Conservation (phyloP, 1,140 invertebrate species). For the Bombus pascuorum region DNA sequence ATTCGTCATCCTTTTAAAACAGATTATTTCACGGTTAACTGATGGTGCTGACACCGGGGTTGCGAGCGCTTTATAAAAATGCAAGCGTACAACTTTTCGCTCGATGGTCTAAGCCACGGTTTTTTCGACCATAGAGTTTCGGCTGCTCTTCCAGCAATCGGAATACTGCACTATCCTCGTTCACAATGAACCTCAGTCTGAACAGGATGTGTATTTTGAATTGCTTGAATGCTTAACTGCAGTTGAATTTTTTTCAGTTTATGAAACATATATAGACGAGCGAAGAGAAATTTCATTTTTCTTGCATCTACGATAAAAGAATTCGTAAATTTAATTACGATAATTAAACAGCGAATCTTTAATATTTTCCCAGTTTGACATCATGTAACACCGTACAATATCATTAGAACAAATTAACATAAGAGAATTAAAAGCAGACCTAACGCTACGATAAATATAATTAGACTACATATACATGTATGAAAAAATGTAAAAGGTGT, state of each 20-base stretch:
- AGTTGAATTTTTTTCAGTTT: neutral
- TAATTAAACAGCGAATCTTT: no score
- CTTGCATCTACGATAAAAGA: no score
- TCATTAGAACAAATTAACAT: no score
- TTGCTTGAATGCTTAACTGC: neutral
- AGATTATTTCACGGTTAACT: conserved; percentile 45
- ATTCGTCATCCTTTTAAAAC: conserved; percentile 48
- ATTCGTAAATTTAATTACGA: no score
- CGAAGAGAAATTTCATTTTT: no score
- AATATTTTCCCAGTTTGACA: no score
- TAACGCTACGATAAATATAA: no score
- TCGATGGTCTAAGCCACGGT: conserved; percentile 18
- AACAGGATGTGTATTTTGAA: neutral
- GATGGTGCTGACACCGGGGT: conserved; percentile 11
- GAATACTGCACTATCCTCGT: neutral
- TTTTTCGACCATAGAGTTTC: neutral
- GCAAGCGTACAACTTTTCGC: conserved; percentile 47
- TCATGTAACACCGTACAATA: no score
- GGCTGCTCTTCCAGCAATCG: neutral
- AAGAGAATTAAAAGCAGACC: no score
- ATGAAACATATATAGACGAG: neutral
- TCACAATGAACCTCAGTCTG: neutral
- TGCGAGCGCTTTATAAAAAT: conserved; percentile 50
- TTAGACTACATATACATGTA: no score
- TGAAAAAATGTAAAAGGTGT: no score